Evolutionary conservation across 2,888 invertebrate species (phyloP).

Genomic region (Lasioglossum calceatum): DNA sequence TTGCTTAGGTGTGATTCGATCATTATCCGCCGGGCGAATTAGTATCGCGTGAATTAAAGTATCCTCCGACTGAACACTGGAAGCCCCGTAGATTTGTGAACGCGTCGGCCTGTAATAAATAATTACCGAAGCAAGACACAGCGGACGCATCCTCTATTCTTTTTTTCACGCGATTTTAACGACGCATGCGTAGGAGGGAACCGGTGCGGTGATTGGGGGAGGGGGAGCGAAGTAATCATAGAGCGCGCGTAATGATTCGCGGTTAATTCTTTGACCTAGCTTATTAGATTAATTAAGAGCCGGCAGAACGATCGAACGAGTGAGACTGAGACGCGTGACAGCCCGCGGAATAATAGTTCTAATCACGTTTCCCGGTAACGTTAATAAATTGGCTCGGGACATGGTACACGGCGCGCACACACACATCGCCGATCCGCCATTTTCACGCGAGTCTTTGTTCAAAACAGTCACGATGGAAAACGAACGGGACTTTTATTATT

Average conservation of each 20-base stretch:
- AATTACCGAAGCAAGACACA: slow-evolving; percentile 56
- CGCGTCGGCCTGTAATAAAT: slow-evolving; percentile 41
- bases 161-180: slow-evolving; percentile 49
- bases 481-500: slow-evolving; percentile 26
- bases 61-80: neutral
- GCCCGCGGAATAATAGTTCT: slow-evolving; percentile 32
- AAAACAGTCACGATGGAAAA: neutral
- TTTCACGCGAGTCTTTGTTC: slow-evolving; percentile 31
- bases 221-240: slow-evolving; percentile 43
- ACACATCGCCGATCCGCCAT: neutral
- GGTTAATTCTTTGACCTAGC: slow-evolving; percentile 59
- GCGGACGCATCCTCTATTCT: slow-evolving; percentile 34
- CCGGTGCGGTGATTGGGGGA: neutral
- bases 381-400: slow-evolving; percentile 42
- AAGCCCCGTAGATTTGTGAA: slow-evolving; percentile 21
- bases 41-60: neutral
- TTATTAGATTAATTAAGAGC: slow-evolving; percentile 53
- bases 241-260: slow-evolving; percentile 51
- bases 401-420: slow-evolving; percentile 5
- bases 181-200: slow-evolving; percentile 1
- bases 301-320: slow-evolving; percentile 22
- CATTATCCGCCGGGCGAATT: neutral
- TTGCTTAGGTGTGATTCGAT: too few relatives aligned
- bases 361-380: slow-evolving; percentile 43
- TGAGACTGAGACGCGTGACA: slow-evolving; percentile 41